A percentile compares a stretch with the other conserved stretches of the same genome.
Conservation (phyloP, 2,797 vertebrate genomes). For the Eospalax fontanierii region DNA sequence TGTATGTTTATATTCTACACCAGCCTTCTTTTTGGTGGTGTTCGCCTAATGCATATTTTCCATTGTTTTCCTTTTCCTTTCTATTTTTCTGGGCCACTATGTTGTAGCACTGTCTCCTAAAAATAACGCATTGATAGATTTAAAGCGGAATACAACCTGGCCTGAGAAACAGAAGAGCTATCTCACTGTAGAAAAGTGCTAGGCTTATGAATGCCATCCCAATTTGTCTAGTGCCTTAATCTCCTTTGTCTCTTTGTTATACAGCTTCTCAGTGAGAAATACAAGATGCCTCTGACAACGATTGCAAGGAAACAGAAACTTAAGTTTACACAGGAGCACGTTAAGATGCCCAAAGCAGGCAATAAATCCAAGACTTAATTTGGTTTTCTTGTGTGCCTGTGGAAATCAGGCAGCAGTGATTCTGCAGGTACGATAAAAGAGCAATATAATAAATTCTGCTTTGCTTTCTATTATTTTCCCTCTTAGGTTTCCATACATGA, state of each 20-base stretch:
- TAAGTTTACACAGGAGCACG: constrained; percentile 66
- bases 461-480: constrained; percentile 71
- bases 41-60: constrained; percentile 37
- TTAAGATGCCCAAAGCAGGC: constrained; percentile 74
- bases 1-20: background rate
- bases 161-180: constrained; percentile 45
- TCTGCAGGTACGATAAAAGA: constrained; percentile 71
- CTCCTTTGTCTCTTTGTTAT: constrained; percentile 69
- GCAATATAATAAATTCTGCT: constrained; percentile 72
- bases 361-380: constrained; percentile 79
- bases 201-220: constrained; percentile 8
- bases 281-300: constrained; percentile 71
- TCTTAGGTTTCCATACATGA: constrained; percentile 66
- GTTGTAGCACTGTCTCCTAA: constrained; percentile 58
- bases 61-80: constrained; percentile 12
- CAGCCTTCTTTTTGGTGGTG: constrained; percentile 11
- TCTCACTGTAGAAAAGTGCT: constrained; percentile 5
- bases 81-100: constrained; percentile 15
- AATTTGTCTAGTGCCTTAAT: constrained; percentile 72
- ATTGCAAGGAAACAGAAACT: constrained; percentile 75
- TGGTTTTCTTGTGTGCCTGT: constrained; percentile 74
- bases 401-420: constrained; percentile 73
- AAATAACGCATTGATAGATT: constrained; percentile 9
- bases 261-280: constrained; percentile 77
- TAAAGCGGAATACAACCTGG: background rate